These are phyloP conservation scores for Epinotia nisella DNA, from an alignment of 2,888 invertebrate genomes.

Conservation along the genomic window DNA sequence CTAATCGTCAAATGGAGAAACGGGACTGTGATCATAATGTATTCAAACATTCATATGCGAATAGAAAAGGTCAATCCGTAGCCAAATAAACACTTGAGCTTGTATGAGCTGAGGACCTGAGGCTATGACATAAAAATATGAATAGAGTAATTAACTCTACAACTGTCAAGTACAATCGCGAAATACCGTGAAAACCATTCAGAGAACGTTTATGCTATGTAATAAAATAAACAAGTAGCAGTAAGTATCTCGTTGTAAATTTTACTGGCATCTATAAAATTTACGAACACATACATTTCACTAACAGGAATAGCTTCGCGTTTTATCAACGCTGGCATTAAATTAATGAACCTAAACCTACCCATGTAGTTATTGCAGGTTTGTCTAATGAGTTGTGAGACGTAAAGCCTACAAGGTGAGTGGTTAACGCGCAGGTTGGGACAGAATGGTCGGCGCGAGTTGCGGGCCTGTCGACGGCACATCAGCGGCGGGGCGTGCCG, in stretches of 20 bases:
- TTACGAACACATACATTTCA: slow-evolving; percentile 26
- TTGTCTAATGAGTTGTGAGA: slow-evolving; percentile 36
- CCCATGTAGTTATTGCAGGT: slow-evolving; percentile 28
- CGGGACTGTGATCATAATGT: slow-evolving; percentile 31
- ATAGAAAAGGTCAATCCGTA: slow-evolving; percentile 43
- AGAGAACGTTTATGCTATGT: slow-evolving; percentile 30
- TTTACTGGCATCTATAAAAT: slow-evolving; percentile 37
- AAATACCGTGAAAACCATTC: slow-evolving; percentile 28
- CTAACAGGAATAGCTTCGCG: slow-evolving; percentile 17
- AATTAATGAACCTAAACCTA: slow-evolving; percentile 32
- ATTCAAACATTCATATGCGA: slow-evolving; percentile 30
- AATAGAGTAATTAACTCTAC: slow-evolving; percentile 60
- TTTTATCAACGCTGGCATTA: slow-evolving; percentile 23
- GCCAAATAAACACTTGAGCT: slow-evolving; percentile 57
- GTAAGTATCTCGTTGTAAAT: slow-evolving; percentile 28
- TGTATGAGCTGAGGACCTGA: slow-evolving; percentile 48
- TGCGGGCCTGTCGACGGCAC: slow-evolving; percentile 60
- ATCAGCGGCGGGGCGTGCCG: slow-evolving; percentile 72
- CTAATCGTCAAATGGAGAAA: slow-evolving; percentile 49
- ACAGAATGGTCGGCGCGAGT: slow-evolving; percentile 37
- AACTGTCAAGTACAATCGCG: slow-evolving; percentile 54
- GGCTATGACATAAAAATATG: slow-evolving; percentile 51
- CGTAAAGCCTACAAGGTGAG: slow-evolving; percentile 40
- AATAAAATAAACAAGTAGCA: slow-evolving; percentile 33
- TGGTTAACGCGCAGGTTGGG: slow-evolving; percentile 20